Evolutionary conservation across 2,797 vertebrate species (phyloP), one percentile per base, ranked within the genome.

Genomic region (Ambastaia sidthimunki): DNA sequence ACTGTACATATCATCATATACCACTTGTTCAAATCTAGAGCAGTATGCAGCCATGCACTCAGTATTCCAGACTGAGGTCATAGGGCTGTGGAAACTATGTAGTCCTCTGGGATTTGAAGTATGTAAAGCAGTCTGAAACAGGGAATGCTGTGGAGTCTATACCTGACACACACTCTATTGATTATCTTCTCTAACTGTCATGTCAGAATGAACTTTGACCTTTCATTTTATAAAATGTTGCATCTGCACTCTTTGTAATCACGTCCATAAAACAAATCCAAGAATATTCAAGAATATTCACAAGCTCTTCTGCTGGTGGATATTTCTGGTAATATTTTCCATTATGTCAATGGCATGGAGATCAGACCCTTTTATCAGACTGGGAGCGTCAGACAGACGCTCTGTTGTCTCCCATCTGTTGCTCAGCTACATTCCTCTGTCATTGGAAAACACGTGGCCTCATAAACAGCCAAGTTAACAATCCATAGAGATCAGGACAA

Each of bases 391-490:
- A 74, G 78, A 69, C 74, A 81, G 62, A 78, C n/a, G 16, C 60
- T 80, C 57, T 70, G 71, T 80, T 52, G 34, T 63, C 76, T 37
- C 28, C 19, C 57, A 72, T 85, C 78, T 44, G 78, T 80, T 81
- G 74, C 68, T 85, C 80, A 80, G 74, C 50, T 75, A 66, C 87
- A 89, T 91, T 90, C 88, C 84, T 79, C 47, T 78, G 81, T 80
- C 68, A 78, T 6, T 57, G 82, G 76, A 85, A 76, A 80, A 69
- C 52, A 62, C 37, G 65, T 57, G 67, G 15, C 65, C 67, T 63
- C 31, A 47, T 15, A 76, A 25, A 34, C 65, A 12, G 50, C 78
- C 76, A 76, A 68, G 79, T 70, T 85, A 87, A 85, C 84, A 80
- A 74, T 77, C 59, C 84, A 82, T 77, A 69, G 89, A 87, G 88